Evolutionary conservation across 2,888 invertebrate genomes (phyloP), one percentile per base, ranked within the genome.

Genomic region (Trachelus iudaicus): DNA sequence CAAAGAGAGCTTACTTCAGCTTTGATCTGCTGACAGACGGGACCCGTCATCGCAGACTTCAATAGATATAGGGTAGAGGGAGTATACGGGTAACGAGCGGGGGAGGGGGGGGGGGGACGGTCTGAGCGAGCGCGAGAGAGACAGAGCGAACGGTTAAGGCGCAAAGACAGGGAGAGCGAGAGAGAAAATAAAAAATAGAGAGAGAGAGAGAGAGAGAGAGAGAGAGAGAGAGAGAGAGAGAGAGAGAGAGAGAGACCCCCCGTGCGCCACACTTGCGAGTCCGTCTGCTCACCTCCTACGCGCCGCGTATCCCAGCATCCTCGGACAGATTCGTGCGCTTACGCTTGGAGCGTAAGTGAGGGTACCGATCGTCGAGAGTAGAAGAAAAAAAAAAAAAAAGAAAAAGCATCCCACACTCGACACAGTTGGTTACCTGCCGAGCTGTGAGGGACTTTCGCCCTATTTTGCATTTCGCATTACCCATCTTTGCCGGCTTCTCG

Each of bases 11-110:
- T 90, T 89, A 87, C 90, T 89, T 89, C 87, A 87, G 90, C 91
- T 91, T 90, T 91, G 90, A 90, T 91, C 90, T 90, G 87, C 89
- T 90, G 90, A 91, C 90, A 89, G 91, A 90, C 90, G 89, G 90
- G 89, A 86, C 88, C 89, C 90, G 90, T 91, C 91, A 90, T 90
- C 90, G 89, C 87, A 86, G 88, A 90, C 90, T 90, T 90, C 90
- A 90, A 90, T 90, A 88, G 90, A 82, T 84, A 33, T 11, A 33
- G 31, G 71, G 31, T 71, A 9, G 71, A 12, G 35, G 3, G 33
- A 33, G 35, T 4, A 12, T 56, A 33, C 71, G 71, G 15, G 71
- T 6, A 31, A 31, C 12, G 31, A 31, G 12, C n/a, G 31, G 71
- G 11, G 9, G 1, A 3, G 0, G 3, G 35, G 31, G 71, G 3